Conservation (phyloP, 2,113 vertebrate genomes). For the Austrofundulus limnaeus region DNA sequence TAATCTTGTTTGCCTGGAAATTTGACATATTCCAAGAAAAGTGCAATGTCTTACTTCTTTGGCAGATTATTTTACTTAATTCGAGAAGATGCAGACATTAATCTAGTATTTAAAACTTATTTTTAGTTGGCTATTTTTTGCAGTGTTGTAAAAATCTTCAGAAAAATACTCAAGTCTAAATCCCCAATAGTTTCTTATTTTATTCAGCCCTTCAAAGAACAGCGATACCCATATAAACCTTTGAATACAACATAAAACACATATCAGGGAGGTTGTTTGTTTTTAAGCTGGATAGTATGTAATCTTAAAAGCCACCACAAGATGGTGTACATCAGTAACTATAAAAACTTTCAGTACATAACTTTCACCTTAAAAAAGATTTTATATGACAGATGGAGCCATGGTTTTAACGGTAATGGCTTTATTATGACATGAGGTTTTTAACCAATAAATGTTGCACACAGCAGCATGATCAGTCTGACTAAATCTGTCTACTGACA, state of each 20-base stretch:
- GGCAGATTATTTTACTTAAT: too few relatives aligned
- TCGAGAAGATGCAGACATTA: too few relatives aligned
- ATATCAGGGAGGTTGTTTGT: too few relatives aligned
- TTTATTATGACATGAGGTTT: neutral
- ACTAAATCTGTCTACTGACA: neutral
- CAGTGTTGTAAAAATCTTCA: neutral
- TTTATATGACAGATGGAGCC: neutral
- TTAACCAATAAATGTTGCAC: neutral
- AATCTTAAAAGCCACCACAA: conserved; percentile 61
- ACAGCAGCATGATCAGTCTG: neutral
- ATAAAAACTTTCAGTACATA: conserved; percentile 1
- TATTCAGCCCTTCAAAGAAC: too few relatives aligned
- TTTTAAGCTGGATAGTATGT: conserved; percentile 17
- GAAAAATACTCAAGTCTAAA: neutral
- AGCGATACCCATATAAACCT: neutral
- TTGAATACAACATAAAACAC: neutral
- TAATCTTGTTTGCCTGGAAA: too few relatives aligned
- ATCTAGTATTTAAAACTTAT: too few relatives aligned
- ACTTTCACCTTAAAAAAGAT: neutral
- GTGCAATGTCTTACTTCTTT: too few relatives aligned
- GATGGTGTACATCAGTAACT: conserved; percentile 60
- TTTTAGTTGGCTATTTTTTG: too few relatives aligned
- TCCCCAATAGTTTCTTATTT: too few relatives aligned
- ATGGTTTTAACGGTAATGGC: neutral
- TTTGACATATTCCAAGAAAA: too few relatives aligned